phyloP scores from a whole-genome alignment of 2,888 invertebrate species.

The Rhaphigaster nebulosa region DNA sequence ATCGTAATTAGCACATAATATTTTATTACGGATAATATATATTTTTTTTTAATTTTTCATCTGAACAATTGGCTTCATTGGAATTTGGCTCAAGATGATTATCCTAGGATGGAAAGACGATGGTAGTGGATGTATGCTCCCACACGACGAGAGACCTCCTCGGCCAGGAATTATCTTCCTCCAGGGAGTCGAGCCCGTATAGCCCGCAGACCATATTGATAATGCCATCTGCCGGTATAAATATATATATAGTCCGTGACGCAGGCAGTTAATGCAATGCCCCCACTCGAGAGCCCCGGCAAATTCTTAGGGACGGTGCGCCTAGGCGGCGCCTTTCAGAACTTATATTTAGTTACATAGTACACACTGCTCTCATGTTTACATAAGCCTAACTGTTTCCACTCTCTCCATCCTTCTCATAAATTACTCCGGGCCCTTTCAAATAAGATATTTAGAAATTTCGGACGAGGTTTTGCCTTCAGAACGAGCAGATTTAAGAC shows the following conservation, averaged over 20 bases:
- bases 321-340: constrained; percentile 8
- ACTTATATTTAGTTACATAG: constrained; percentile 48
- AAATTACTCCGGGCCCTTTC: constrained; percentile 21
- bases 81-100: neutral
- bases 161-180: neutral
- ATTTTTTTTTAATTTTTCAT: too few relatives aligned
- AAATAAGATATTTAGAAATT: constrained; percentile 48
- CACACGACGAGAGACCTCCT: neutral
- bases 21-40: too few relatives aligned
- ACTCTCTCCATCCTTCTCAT: constrained; percentile 44
- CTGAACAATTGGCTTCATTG: too few relatives aligned
- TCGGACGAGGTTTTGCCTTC: constrained; percentile 1
- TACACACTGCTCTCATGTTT: constrained; percentile 41
- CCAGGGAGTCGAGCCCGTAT: neutral
- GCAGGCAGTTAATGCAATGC: constrained; percentile 60
- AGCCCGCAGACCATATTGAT: constrained; percentile 60
- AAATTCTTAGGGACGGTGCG: constrained; percentile 41
- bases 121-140: neutral
- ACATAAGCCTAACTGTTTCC: constrained; percentile 45
- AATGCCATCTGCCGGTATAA: constrained; percentile 61
- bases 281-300: constrained; percentile 25
- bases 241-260: constrained; percentile 61
- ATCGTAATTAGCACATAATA: too few relatives aligned
- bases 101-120: neutral
- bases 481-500: neutral